Base-by-base conservation (phyloP, 2,888 invertebrate genomes). In the Podabrus alpinus region DNA sequence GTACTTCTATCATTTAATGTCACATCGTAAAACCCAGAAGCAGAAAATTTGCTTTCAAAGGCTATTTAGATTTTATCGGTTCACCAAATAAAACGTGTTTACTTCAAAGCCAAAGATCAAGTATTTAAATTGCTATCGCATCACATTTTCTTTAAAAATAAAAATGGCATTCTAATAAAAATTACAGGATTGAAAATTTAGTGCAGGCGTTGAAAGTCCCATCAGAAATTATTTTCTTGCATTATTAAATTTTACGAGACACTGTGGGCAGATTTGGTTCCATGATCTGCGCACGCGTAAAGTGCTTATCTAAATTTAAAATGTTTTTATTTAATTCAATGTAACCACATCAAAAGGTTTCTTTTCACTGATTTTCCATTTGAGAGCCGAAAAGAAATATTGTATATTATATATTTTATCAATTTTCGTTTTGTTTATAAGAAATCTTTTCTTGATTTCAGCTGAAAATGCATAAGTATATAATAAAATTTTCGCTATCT, bases 1-100 rank as follows among this genome's bases (percentile, higher is more conserved):
- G 62, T 64, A 64, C 62, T 64, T 64, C 62, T 64, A 64, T 64
- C 62, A 64, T 64, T 64, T 64, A 64, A 64, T 64, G 62, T 64
- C 62, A 64, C 62, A 64, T 64, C 62, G 62, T 64, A 64, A 64
- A 64, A 64, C 62, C 62, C 62, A 64, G 62, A 64, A 64, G 62
- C 62, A 64, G 62, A 64, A 64, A 64, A 64, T 64, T 64, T 64
- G 62, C 62, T 64, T 64, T 64, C 62, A 64, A 64, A 64, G 62
- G 62, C 62, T 64, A 64, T 64, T 21, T 64, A 64, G 62, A 64
- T 64, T 64, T 64, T 64, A 64, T 64, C 62, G 62, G 62, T 64
- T 64, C 62, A 64, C 62, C 62, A 64, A 64, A 64, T 64, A 64
- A 64, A 64, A 64, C 62, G 62, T 64, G 62, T 64, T 64, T 64